Evolutionary conservation across 2,113 vertebrate species (phyloP), one percentile per base, ranked within the genome.

Genomic region (Macquaria ambigua): DNA sequence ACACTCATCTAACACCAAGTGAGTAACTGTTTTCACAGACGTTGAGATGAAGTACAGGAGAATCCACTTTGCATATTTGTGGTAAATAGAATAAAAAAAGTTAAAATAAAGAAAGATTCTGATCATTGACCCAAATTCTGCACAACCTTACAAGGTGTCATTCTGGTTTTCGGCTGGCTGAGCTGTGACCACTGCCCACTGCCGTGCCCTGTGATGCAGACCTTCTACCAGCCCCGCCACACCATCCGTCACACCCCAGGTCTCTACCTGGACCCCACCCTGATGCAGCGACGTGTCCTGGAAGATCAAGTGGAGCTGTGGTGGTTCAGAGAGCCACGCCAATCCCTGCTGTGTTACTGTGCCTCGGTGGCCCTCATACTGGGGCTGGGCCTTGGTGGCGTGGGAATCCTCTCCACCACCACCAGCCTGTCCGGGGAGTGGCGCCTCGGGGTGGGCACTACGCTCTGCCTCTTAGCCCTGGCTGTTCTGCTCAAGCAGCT

Each of bases 221-320:
- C 91, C 34, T 77, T 96, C 72, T 93, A 95, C 68, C 88, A 77
- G 61, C 86, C 87, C 6, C 82, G 87, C 81, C 90, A 89, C 77
- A 34, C 28, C 52, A 15, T 91, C 25, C 62, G 69, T 68, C 79
- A 50, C 1, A 28, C 61, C 15, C 23, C 88, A 4, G 82, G 72
- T 31, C 67, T 89, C 39, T 89, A 90, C 69, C 74, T 89, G 0
- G 93, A 95, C 2, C 81, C 84, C 0, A 79, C 69, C 55, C 92
- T 92, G 79, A 93, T 95, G 77, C 96, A 85, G 89, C 95, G 89
- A 37, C 96, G 93, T 0, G 89, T 96, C 16, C 67, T 98, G 89
- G 97, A 97, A 0, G 97, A 99, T 37, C 98, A 98, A 12, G 97
- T 98, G 87, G 98, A 99, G 82, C 94, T 99, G 25, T 98, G 98